Conservation (phyloP, 2,888 invertebrate species). For the Seira musarum region DNA sequence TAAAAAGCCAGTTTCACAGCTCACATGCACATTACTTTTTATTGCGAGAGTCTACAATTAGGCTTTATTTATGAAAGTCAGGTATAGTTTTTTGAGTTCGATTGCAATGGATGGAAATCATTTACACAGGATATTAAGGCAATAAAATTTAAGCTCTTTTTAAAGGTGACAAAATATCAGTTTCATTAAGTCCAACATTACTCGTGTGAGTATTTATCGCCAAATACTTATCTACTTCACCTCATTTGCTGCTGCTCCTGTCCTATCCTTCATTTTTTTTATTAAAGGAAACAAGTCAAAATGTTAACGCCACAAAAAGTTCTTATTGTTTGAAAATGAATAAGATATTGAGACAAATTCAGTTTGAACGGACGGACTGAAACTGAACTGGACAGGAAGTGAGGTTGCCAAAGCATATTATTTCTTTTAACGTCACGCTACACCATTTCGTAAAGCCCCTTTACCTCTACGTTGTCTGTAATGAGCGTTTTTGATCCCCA, state of each 20-base stretch:
- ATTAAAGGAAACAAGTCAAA: background rate
- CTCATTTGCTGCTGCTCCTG: too few relatives aligned
- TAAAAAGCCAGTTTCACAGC: background rate
- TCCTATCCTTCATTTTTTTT: background rate
- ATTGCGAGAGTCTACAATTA: background rate
- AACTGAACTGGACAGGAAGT: conserved; percentile 42
- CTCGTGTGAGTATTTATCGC: background rate
- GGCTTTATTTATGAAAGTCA: background rate
- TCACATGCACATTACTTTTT: conserved; percentile 2
- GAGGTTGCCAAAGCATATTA: conserved; percentile 23
- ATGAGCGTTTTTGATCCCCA: too few relatives aligned
- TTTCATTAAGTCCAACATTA: background rate
- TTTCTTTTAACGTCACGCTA: conserved; percentile 39
- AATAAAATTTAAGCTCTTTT: conserved; percentile 6
- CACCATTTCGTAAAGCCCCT: too few relatives aligned
- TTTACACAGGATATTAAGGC: background rate
- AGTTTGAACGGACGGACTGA: too few relatives aligned
- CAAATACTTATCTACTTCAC: background rate
- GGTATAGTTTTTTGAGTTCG: background rate
- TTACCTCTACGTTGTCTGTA: too few relatives aligned
- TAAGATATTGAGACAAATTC: background rate
- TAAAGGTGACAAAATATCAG: conserved; percentile 8
- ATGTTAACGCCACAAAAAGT: too few relatives aligned
- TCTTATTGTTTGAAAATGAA: too few relatives aligned
- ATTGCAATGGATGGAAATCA: background rate